phyloP scores from a whole-genome alignment of 2,888 invertebrate species.

The Nysson spinosus region DNA sequence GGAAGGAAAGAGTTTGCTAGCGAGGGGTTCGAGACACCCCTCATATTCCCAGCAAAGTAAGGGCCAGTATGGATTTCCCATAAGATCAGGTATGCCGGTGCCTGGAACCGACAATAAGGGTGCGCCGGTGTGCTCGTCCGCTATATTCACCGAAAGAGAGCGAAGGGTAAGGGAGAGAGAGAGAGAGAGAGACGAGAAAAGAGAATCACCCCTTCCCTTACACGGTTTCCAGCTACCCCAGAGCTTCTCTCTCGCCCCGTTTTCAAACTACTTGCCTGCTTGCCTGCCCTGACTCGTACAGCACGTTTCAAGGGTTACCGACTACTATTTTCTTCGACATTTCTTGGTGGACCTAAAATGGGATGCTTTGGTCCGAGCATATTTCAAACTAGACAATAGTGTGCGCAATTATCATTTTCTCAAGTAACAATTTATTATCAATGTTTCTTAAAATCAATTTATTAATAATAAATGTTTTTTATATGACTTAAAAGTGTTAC shows the following conservation, averaged over 20 bases:
- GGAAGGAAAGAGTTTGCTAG: slow-evolving; percentile 31
- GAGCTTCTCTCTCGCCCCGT: slow-evolving; percentile 50
- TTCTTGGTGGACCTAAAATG: neutral
- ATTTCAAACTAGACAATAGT: too few species aligned
- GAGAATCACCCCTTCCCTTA: slow-evolving; percentile 48
- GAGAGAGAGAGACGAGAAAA: slow-evolving; percentile 3
- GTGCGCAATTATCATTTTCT: too few species aligned
- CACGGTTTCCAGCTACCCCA: slow-evolving; percentile 57
- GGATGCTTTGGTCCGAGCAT: too few species aligned
- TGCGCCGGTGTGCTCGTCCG: slow-evolving; percentile 62
- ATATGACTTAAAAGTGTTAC: too few species aligned
- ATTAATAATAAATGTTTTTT: too few species aligned
- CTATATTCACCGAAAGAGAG: slow-evolving; percentile 35
- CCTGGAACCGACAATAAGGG: slow-evolving; percentile 73
- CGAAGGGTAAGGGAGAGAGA: neutral
- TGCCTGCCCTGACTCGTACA: slow-evolving; percentile 45
- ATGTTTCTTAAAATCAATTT: too few species aligned
- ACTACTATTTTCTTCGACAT: neutral
- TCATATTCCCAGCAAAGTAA: slow-evolving; percentile 54
- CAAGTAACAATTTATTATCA: too few species aligned
- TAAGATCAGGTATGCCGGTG: slow-evolving; percentile 74
- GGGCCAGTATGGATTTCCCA: slow-evolving; percentile 75
- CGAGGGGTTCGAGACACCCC: slow-evolving; percentile 45
- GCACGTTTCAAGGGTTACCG: slow-evolving; percentile 39
- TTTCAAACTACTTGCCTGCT: slow-evolving; percentile 57